phyloP scores from a whole-genome alignment of 2,113 vertebrate genomes.

The Chaenocephalus aceratus region DNA sequence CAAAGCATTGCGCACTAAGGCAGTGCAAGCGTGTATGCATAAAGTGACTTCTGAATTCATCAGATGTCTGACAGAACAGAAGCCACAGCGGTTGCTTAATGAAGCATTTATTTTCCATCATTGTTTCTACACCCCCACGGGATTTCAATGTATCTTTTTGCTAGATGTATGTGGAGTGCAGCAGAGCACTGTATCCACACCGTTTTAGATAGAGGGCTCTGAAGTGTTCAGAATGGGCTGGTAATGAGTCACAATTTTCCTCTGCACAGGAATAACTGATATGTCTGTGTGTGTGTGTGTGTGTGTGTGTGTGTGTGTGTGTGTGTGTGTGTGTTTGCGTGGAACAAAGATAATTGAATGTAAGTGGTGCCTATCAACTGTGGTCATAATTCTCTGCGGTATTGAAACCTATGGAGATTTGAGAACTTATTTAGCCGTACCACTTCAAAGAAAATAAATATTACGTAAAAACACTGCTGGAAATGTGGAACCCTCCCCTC shows the following conservation, averaged over 20 bases:
- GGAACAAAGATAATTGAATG: constrained; percentile 73
- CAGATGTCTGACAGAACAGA: constrained; percentile 49
- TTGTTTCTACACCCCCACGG: constrained; percentile 41
- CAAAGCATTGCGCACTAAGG: background rate
- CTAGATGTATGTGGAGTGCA: constrained; percentile 65
- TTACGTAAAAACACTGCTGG: constrained; percentile 49
- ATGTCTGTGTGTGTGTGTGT: constrained; percentile 14
- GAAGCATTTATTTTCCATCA: constrained; percentile 67
- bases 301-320: constrained; percentile 4
- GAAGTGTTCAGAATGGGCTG: constrained; percentile 46
- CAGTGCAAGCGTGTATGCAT: background rate
- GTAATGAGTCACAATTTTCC: constrained; percentile 65
- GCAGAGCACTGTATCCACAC: constrained; percentile 48
- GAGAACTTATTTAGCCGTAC: constrained; percentile 62
- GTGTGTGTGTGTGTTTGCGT: background rate
- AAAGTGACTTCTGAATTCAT: constrained; percentile 43
- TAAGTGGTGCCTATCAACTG: constrained; percentile 70
- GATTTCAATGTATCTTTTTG: constrained; percentile 61
- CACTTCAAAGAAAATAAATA: constrained; percentile 73
- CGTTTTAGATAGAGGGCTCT: constrained; percentile 59
- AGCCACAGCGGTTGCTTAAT: constrained; percentile 57
- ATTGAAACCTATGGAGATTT: constrained; percentile 64
- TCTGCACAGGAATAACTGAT: constrained; percentile 42
- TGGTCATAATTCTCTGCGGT: constrained; percentile 59
- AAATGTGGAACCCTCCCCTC: constrained; percentile 19